phyloP scores from a whole-genome alignment of 2,797 vertebrate genomes.

The Chloroceryle inda region DNA sequence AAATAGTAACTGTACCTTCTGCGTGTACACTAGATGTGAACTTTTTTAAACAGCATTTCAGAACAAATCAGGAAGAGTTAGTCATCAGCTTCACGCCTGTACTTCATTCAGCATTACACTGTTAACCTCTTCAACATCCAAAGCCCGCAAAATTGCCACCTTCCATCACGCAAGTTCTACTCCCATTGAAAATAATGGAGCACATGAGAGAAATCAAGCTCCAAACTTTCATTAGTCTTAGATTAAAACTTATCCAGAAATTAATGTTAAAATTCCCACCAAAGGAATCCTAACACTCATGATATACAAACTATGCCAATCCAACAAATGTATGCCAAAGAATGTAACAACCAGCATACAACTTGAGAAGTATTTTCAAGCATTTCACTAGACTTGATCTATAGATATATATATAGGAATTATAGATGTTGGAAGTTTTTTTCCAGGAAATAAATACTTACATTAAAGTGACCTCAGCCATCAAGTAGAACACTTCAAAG shows the following conservation, averaged over 20 bases:
- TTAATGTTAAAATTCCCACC: not conserved
- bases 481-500: not conserved
- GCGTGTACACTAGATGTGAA: not conserved
- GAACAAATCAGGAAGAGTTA: not conserved
- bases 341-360: not conserved
- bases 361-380: not conserved
- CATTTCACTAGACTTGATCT: not conserved
- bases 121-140: not conserved
- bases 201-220: not conserved
- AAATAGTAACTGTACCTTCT: not conserved
- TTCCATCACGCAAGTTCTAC: not conserved
- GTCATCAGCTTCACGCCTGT: not conserved
- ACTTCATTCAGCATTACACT: not conserved
- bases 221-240: not conserved
- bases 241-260: not conserved
- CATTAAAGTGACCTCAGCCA: not conserved
- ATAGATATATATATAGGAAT: not conserved
- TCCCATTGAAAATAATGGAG: fast-evolving
- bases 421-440: fast-evolving
- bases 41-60: not conserved
- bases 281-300: not conserved
- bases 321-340: not conserved
- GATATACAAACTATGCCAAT: not conserved
- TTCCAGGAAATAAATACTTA: not conserved
- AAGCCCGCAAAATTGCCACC: not conserved